Base-by-base conservation (phyloP, 2,888 invertebrate species). In the Odontomyia ornata region DNA sequence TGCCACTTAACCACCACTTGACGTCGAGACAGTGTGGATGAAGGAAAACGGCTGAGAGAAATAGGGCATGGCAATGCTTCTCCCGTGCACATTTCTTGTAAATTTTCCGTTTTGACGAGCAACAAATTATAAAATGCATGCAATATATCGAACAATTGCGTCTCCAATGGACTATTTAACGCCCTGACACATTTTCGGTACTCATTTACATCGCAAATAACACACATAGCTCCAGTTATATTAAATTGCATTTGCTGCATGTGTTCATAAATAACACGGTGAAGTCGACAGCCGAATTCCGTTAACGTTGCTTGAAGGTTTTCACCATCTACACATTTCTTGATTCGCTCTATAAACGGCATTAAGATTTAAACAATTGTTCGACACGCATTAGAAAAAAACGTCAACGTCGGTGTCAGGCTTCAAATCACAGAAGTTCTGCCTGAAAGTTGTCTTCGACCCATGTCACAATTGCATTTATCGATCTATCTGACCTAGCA, bases 141-240 rank as follows among this genome's bases (percentile, higher is more conserved):
- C 60, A 99, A 89, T 23, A 96, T 95, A 88, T 98, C 97, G 88
- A 99, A 99, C n/a, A 98, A 89, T 77, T 93, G 92, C 62, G 91
- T 92, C 52, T 98, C 93, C 72, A 96, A 88, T 1, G 93, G 89
- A 9, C 96, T 92, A 76, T 92, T 89, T 77, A 93, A 88, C 67
- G 92, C 91, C 0, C 88, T 83, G n/a, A 92, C 93, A 84, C 95
- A 95, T 81, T 95, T 94, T 23, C 98, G 90, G 86, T 99, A 99
- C 87, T 98, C 98, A 83, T 98, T 98, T 81, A 99, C 95, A 89
- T 99, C 99, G 87, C 98, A 98, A 82, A 99, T 97, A 1, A 96
- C 96, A 85, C 97, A 93, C 95, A 99, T 97, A 0, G 98, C 98
- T 76, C 99, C 98, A 64, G 96, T 93, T 4, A 96, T 95, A 86